Evolutionary conservation across 1,140 invertebrate genomes (phyloP).

Genomic region (Bombyx mori): DNA sequence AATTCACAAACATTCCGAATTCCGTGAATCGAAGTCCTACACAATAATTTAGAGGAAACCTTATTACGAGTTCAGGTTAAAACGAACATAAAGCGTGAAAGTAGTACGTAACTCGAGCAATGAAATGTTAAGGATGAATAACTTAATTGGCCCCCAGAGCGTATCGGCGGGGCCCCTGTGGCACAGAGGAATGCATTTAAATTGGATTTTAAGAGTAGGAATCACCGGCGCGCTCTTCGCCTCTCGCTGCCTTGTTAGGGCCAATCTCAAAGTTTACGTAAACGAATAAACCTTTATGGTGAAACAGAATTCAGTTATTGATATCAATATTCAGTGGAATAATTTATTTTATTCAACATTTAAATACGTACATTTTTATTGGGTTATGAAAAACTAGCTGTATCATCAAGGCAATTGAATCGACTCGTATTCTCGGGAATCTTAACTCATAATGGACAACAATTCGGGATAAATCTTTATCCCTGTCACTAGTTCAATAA

Average conservation of each 20-base stretch:
- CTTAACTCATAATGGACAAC: too few species aligned
- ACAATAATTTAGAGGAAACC: constrained; percentile 3
- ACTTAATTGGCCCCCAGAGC: constrained; percentile 66
- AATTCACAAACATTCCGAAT: too few species aligned
- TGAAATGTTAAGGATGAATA: constrained; percentile 69
- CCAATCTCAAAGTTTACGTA: constrained; percentile 69
- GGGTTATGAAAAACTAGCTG: too few species aligned
- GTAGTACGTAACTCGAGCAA: constrained; percentile 56
- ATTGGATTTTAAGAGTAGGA: constrained; percentile 71
- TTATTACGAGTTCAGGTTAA: constrained; percentile 13
- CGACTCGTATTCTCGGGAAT: too few species aligned
- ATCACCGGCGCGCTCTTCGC: constrained; percentile 56
- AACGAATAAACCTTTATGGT: constrained; percentile 60
- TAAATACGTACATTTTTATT: too few species aligned
- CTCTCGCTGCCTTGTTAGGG: constrained; percentile 62
- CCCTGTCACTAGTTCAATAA: too few species aligned
- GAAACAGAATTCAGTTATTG: constrained; percentile 43
- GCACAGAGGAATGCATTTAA: constrained; percentile 70
- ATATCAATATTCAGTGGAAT: constrained; percentile 24
- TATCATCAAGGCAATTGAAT: too few species aligned
- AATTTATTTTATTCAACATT: too few species aligned
- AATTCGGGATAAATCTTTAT: too few species aligned
- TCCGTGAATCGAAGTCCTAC: background rate
- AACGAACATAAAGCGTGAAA: constrained; percentile 27
- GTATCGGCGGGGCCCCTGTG: constrained; percentile 63